Evolutionary conservation across 2,113 vertebrate genomes (phyloP), one percentile per base, ranked within the genome.

Genomic region (Brevimyrus niger): DNA sequence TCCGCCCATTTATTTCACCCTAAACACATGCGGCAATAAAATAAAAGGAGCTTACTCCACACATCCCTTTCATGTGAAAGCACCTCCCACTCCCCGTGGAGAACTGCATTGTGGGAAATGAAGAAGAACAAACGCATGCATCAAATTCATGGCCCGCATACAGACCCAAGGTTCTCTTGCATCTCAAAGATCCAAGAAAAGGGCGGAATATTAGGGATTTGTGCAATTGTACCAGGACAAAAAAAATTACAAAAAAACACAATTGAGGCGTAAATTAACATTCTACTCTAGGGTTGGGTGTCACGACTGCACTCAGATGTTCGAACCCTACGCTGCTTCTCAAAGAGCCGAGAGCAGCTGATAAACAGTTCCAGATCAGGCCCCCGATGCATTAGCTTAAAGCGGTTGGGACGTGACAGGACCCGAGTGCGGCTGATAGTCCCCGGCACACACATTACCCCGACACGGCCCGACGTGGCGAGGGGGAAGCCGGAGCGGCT

Each of bases 291-390:
- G 23, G 88, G 53, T 83, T 17, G 35, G 84, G 88, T 90, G 47
- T 87, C 83, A 65, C 8, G 23, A 50, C 48, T 87, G 11, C 11
- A 58, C n/a, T 55, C 19, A 31, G 50, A 88, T 11, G 65, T 89
- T 87, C 31, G 46, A 87, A 47, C 35, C 61, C 23, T 3, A 53
- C 21, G 35, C 10, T 35, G 55, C 1, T 13, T 38, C 48, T 73
- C 47, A 88, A 55, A 61, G 58, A 76, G 9, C n/a, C 35, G 88
- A 89, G 84, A 83, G 50, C 50, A 35, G 42, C 53, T 83, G 73
- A 88, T 55, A 90, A 87, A 89, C 47, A 42, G 19, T 87, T 87
- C 84, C 85, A 90, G 89, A 90, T 50, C 86, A 42, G 44, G n/a
- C 58, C n/a, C 55, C 42, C 11, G 19, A 53, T 8, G 31, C 9